Conservation (phyloP, 1,140 invertebrate species). For the Homarus americanus region DNA sequence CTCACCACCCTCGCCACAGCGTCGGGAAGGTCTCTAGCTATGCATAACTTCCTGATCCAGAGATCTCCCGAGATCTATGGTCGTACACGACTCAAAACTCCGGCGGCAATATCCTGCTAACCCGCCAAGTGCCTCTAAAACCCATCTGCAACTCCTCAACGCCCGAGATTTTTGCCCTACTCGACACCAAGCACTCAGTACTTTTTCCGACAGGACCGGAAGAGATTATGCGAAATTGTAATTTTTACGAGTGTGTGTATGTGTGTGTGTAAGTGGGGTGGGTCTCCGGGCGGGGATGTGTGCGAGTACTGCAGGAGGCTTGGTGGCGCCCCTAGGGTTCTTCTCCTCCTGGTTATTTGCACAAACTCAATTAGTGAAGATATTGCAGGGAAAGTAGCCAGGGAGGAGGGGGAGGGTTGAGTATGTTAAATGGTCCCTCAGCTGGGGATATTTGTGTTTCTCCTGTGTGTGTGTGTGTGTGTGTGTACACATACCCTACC, state of each 20-base stretch:
- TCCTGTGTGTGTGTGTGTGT: too few species aligned
- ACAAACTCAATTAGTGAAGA: constrained; percentile 13
- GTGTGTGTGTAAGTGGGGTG: not conserved
- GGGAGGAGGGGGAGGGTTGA: not conserved
- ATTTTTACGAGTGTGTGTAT: constrained; percentile 1
- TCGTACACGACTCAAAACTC: not conserved
- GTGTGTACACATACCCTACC: too few species aligned
- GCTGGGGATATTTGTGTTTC: too few species aligned
- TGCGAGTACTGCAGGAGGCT: not conserved
- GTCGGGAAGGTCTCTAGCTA: not conserved
- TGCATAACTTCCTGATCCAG: not conserved
- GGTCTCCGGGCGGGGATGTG: not conserved
- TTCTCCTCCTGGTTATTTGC: not conserved
- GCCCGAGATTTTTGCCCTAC: not conserved
- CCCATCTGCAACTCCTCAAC: not conserved
- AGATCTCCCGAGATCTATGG: constrained; percentile 1
- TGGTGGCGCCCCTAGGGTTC: not conserved
- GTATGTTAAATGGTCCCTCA: too few species aligned
- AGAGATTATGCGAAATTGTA: not conserved
- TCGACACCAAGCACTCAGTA: not conserved
- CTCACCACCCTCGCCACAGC: not conserved
- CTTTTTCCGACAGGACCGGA: not conserved
- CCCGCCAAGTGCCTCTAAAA: not conserved
- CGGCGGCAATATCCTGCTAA: not conserved
- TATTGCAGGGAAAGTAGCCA: not conserved